These are phyloP conservation scores for Cotesia chilonis DNA, from an alignment of 1,140 invertebrate species.

Conservation along the genomic window DNA sequence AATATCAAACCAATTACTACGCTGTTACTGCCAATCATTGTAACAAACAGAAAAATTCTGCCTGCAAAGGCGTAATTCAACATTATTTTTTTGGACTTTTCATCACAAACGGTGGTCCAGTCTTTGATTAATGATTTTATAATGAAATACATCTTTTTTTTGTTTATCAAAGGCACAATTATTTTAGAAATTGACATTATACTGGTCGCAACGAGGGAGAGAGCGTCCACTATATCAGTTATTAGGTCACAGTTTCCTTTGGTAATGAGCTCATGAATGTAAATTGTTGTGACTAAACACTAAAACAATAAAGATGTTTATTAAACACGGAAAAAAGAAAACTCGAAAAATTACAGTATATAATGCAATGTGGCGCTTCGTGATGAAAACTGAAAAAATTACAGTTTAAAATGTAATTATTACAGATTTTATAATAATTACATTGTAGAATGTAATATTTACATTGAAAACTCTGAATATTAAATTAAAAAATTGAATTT, in stretches of 20 bases:
- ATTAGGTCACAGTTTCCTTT: conserved; percentile 6
- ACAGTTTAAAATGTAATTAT: too few relatives aligned
- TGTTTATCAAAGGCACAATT: neutral
- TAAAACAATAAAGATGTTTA: neutral
- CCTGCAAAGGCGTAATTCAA: conserved; percentile 7
- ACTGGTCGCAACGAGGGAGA: neutral
- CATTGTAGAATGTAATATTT: too few relatives aligned
- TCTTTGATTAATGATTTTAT: conserved; percentile 23
- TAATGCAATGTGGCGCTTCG: too few relatives aligned
- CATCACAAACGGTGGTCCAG: conserved; percentile 13
- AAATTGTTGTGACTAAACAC: conserved; percentile 17
- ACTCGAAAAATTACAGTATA: too few relatives aligned
- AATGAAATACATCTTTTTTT: conserved; percentile 13
- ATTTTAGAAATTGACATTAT: conserved; percentile 17
- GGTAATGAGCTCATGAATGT: conserved; percentile 9
- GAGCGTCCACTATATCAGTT: conserved; percentile 18
- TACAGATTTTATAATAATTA: too few relatives aligned
- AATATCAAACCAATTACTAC: neutral
- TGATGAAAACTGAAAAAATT: too few relatives aligned
- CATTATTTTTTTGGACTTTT: conserved; percentile 17
- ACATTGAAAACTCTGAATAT: too few relatives aligned
- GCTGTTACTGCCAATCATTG: conserved; percentile 21
- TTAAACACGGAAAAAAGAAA: too few relatives aligned
- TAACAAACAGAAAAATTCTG: conserved; percentile 19
- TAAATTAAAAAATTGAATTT: too few relatives aligned